Base-by-base conservation (phyloP, 2,113 vertebrate species). In the Mystacornis crossleyi region DNA sequence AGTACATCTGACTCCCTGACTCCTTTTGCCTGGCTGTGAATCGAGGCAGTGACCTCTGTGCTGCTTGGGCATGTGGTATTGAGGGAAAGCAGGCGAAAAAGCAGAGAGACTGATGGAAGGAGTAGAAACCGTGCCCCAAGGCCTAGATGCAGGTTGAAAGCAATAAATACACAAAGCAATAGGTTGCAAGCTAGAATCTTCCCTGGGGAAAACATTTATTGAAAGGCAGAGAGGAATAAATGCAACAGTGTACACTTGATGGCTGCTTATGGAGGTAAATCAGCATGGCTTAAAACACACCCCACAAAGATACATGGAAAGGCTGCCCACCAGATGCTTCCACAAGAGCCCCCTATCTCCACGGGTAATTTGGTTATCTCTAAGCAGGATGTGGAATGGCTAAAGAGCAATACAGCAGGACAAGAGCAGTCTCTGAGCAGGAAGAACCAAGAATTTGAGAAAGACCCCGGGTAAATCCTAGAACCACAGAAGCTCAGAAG, bases 31-130 rank as follows among this genome's bases (percentile, higher is more conserved):
- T 21, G 43, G 38, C 74, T 43, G n/a, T 43, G 26, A 75, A 14
- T 0, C 21, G 43, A 7, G 7, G n/a, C n/a, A 42, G n/a, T 14
- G 23, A 17, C 1, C 34, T 60, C 57, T n/a, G 40, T 69, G 40
- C 53, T 83, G 24, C 51, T 58, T 73, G 34, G 34, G 9, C 2
- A 1, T 1, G 2, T 14, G 55, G 9, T 36, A 34, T 33, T 38
- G n/a, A 69, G 11, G 42, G 15, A 89, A 82, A 31, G 48, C 53
- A 62, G 19, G 12, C 12, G 38, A 58, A 74, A 28, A 28, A 57
- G 47, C 9, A 53, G 9, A 55, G 47, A 71, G 42, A 51, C 20
- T 3, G 2, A 47, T 40, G 71, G 31, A 90, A 88, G 57, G 28
- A 88, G 28, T 10, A 86, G n/a, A 61, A 88, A 72, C 42, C 28